Evolutionary conservation across 2,113 vertebrate species (phyloP).

Genomic region (Suncus etruscus): DNA sequence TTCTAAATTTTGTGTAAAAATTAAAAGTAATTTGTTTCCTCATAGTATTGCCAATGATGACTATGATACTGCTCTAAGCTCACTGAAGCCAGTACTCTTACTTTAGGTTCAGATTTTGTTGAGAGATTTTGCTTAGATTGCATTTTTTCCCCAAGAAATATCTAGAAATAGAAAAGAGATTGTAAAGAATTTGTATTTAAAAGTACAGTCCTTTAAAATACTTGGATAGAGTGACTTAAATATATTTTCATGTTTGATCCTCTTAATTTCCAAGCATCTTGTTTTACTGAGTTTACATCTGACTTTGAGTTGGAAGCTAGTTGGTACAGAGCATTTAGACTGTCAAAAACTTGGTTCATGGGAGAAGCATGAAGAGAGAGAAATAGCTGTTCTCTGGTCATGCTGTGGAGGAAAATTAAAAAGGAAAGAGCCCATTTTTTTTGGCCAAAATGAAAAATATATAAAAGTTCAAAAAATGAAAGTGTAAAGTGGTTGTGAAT

Average conservation of each 20-base stretch:
- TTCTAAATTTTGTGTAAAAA: constrained; percentile 72
- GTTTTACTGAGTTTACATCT: neutral
- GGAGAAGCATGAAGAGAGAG: neutral
- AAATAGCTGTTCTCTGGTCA: neutral
- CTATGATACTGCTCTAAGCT: constrained; percentile 26
- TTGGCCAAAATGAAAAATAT: neutral
- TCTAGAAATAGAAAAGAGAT: neutral
- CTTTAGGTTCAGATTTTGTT: constrained; percentile 6
- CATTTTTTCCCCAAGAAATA: constrained; percentile 36
- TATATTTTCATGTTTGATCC: neutral
- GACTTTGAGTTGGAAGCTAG: neutral
- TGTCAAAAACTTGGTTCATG: neutral
- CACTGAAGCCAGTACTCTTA: constrained; percentile 39
- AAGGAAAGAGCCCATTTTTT: neutral
- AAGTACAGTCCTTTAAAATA: neutral
- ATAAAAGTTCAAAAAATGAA: neutral
- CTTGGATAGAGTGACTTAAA: neutral
- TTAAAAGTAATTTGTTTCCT: constrained; percentile 47
- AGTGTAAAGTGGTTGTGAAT: neutral
- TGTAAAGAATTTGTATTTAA: constrained; percentile 21
- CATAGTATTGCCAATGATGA: constrained; percentile 31
- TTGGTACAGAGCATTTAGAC: neutral
- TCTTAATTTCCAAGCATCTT: neutral
- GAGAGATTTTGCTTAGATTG: neutral
- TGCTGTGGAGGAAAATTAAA: neutral